Conservation (phyloP, 2,797 vertebrate genomes). For the Cryptoprocta ferox region DNA sequence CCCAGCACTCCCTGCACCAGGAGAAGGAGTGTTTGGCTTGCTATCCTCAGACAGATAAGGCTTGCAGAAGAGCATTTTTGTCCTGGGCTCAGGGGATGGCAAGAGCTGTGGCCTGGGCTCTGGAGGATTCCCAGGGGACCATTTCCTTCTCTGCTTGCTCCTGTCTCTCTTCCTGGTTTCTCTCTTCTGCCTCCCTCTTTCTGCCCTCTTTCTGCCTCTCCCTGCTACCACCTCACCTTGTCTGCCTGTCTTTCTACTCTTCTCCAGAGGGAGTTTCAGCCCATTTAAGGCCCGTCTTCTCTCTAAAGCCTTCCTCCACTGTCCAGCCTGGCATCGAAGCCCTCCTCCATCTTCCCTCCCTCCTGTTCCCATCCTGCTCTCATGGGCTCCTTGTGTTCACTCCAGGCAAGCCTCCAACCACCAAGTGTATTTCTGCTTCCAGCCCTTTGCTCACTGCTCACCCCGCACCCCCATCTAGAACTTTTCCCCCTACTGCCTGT, state of each 20-base stretch:
- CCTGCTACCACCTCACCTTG: neutral
- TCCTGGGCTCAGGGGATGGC: neutral
- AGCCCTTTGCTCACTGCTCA: neutral
- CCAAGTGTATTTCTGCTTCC: neutral
- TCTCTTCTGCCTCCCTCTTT: neutral
- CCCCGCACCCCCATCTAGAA: neutral
- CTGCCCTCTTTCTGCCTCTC: neutral
- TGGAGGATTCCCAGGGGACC: neutral
- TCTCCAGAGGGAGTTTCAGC: neutral
- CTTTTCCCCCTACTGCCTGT: too few relatives aligned
- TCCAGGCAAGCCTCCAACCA: neutral
- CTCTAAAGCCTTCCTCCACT: neutral
- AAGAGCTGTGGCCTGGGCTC: neutral
- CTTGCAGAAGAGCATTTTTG: neutral
- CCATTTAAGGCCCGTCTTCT: neutral
- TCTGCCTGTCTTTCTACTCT: neutral
- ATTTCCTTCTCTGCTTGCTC: neutral
- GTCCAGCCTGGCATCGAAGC: neutral
- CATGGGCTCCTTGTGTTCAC: too few relatives aligned
- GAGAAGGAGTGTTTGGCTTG: neutral
- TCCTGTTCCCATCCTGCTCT: neutral
- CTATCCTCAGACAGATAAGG: neutral
- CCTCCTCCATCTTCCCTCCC: accelerated
- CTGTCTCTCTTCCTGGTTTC: neutral
- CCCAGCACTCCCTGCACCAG: neutral